Base-by-base conservation (phyloP, 2,888 invertebrate genomes). In the Rosalia funebris region DNA sequence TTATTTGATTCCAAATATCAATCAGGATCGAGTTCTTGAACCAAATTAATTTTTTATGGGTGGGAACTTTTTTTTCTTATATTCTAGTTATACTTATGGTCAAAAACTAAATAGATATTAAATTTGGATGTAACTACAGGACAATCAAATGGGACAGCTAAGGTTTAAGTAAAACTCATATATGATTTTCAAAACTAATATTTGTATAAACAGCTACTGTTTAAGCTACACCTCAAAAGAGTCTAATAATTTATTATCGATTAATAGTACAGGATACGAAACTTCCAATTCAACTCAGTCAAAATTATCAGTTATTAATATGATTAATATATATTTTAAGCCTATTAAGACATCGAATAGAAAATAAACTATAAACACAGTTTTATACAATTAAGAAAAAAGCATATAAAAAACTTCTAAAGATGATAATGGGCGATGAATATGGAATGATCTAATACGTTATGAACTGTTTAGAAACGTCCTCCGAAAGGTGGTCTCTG, bases 401-500 rank as follows among this genome's bases (percentile, higher is more conserved):
- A 32, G 15, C 25, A 39, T 36, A 3, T 15, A 48, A 48, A 48
- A 36, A 36, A 17, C 14, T 39, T n/a, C 32, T 53, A 42, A 41
- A 31, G 14, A 39, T 50, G 39, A 42, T 39, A 25, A 53, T 31
- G 25, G 5, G 19, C 2, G 17, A 32, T 46, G 46, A 42, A 32
- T 56, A 45, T 60, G 65, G 65, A 65, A 65, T 65, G 65, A 60
- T 37, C 53, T 45, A 52, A 37, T n/a, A 57, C 17, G 46, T 11
- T 31, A 60, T 31, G 10, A 39, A 45, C 46, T 9, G 17, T 34
- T 62, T 55, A 67, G 50, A 60, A 67, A 12, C 67, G 68, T 34
- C 75, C 67, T 34, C 76, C 74, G 60, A 75, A 79, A 2, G 77
- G 77, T 44, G 77, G 78, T 48, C 77, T 71, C 48, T 76, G 75